phyloP scores from a whole-genome alignment of 2,888 invertebrate genomes.

The Tanypteryx hageni region DNA sequence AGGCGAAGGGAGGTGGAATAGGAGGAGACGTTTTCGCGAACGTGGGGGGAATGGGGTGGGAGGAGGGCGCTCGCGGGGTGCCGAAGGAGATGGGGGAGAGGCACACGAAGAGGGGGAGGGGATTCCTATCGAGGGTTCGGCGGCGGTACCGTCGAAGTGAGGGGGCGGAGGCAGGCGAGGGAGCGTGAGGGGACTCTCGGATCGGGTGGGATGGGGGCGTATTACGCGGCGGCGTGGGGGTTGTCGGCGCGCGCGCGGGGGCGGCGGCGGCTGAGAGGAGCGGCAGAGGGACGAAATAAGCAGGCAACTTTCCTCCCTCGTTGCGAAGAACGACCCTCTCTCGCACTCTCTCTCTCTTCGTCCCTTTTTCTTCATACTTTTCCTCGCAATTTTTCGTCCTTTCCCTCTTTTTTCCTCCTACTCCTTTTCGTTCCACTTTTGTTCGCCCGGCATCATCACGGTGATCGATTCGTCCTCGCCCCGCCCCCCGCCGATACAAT shows the following conservation, averaged over 20 bases:
- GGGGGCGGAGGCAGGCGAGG: not conserved
- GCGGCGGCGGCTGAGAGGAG: not conserved
- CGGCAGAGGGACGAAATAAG: conserved; percentile 38
- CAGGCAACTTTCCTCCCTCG: conserved; percentile 60
- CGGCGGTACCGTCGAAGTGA: not conserved
- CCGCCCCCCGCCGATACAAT: not conserved
- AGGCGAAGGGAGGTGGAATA: not conserved
- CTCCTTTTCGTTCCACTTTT: not conserved
- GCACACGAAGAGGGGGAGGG: not conserved
- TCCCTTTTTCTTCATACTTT: not conserved
- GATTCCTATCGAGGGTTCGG: not conserved
- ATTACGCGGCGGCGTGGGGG: too few relatives aligned
- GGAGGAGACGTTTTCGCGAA: not conserved
- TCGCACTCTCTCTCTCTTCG: not conserved
- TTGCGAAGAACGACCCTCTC: not conserved
- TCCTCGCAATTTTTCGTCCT: not conserved
- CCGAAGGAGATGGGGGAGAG: conserved; percentile 8
- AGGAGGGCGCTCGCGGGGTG: not conserved
- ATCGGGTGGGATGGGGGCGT: not conserved
- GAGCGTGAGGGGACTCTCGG: not conserved
- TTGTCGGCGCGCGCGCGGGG: not conserved
- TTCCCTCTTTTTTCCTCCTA: not conserved
- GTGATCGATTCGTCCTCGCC: conserved; percentile 32
- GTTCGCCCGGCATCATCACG: not conserved
- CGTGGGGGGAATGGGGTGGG: not conserved